A percentile compares a stretch with the other conserved stretches of the same genome.
phyloP scores from a whole-genome alignment of 2,113 vertebrate genomes.

The Sphyrna mokarran region DNA sequence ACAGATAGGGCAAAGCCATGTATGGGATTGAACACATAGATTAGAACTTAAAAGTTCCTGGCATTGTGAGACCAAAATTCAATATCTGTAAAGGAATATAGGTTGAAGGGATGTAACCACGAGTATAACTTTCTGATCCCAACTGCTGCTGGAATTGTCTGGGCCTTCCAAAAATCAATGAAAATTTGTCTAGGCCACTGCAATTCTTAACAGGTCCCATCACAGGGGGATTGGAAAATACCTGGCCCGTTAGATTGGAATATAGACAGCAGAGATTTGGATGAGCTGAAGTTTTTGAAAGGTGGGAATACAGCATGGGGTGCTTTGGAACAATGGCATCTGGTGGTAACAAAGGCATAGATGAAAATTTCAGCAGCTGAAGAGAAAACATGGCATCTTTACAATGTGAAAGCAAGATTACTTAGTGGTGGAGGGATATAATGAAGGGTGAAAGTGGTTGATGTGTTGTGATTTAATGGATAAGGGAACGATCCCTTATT shows the following conservation, averaged over 20 bases:
- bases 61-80: neutral
- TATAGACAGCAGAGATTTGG: neutral
- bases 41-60: neutral
- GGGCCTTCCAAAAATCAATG: no score
- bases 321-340: neutral
- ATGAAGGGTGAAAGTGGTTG: neutral
- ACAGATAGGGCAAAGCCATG: neutral
- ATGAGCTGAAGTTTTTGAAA: neutral
- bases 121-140: no score
- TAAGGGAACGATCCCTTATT: neutral
- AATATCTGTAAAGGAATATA: no score
- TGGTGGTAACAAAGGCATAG: neutral
- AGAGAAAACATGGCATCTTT: neutral
- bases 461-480: neutral
- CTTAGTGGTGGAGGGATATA: neutral
- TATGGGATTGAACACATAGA: neutral
- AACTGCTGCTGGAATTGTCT: no score
- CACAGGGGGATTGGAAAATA: no score
- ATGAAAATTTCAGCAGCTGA: neutral
- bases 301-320: neutral
- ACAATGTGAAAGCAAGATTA: neutral
- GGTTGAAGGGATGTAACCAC: no score
- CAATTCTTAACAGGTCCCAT: no score
- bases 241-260: no score
- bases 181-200: no score